Percentiles rank a stretch among this genome's conserved stretches.
These are phyloP conservation scores for Temnothorax rugatulus DNA, from an alignment of 2,888 invertebrate genomes.

Conservation along the genomic window DNA sequence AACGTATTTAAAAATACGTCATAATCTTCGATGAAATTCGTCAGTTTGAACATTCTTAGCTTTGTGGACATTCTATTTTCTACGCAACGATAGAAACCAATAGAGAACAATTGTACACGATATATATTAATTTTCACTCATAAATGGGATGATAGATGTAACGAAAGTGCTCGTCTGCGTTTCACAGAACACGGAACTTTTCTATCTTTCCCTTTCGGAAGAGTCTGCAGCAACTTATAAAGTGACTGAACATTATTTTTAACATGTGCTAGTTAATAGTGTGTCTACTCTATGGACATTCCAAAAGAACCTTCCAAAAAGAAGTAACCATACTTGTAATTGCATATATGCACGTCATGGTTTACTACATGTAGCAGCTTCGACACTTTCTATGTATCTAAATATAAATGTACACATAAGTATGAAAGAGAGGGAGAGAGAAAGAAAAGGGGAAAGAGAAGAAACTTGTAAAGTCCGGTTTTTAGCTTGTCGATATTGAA, in stretches of 20 bases:
- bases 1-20: background rate
- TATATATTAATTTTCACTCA: conserved; percentile 66
- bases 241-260: conserved; percentile 81
- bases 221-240: conserved; percentile 77
- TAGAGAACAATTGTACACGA: conserved; percentile 61
- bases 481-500: conserved; percentile 69
- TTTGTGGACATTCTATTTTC: background rate
- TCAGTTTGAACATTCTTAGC: background rate
- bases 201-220: conserved; percentile 79
- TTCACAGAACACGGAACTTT: conserved; percentile 66
- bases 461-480: conserved; percentile 57
- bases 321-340: conserved; percentile 69
- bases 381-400: conserved; percentile 73
- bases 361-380: conserved; percentile 74
- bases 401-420: conserved; percentile 70
- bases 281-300: conserved; percentile 76
- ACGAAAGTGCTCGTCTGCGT: conserved; percentile 54
- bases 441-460: background rate
- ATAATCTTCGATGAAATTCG: background rate
- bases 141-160: conserved; percentile 42
- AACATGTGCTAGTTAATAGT: conserved; percentile 79
- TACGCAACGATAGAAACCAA: conserved; percentile 4
- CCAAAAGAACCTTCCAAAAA: conserved; percentile 67
- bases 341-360: conserved; percentile 71
- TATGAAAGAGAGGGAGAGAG: conserved; percentile 33